phyloP scores from a whole-genome alignment of 2,113 vertebrate genomes.

The Bungarus multicinctus region DNA sequence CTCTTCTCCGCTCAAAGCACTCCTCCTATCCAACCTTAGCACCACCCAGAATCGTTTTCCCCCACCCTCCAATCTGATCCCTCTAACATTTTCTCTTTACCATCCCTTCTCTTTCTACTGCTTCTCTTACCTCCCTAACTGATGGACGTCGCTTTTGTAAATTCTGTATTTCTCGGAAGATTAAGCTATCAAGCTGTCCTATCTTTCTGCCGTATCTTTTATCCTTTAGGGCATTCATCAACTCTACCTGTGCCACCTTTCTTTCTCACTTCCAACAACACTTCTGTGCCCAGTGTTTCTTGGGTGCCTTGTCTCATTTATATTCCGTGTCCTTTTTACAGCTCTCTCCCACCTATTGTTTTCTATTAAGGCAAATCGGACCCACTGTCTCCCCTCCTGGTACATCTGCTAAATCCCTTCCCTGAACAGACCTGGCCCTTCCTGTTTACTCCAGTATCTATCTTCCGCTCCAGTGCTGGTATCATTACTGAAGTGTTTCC shows the following conservation, averaged over 20 bases:
- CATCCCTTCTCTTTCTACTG: background rate
- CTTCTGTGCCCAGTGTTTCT: background rate
- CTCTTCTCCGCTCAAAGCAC: background rate
- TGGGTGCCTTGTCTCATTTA: background rate
- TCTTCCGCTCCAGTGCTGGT: constrained; percentile 1
- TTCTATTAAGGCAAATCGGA: background rate
- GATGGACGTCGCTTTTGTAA: background rate
- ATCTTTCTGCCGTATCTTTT: background rate
- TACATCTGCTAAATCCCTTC: constrained; percentile 22
- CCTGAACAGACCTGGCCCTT: constrained; percentile 16
- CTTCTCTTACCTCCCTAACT: background rate
- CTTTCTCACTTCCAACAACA: background rate
- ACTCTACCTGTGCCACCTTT: background rate
- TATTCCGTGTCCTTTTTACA: background rate
- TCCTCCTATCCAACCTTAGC: background rate
- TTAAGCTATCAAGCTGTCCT: background rate
- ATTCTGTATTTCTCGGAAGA: background rate
- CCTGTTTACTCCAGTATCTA: constrained; percentile 26
- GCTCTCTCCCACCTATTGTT: background rate
- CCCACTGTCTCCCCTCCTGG: background rate
- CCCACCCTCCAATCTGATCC: background rate
- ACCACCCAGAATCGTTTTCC: background rate
- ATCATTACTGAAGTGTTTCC: background rate
- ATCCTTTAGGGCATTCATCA: background rate
- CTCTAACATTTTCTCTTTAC: background rate